Evolutionary conservation across 2,113 vertebrate species (phyloP).

Genomic region (Oryzias melastigma): DNA sequence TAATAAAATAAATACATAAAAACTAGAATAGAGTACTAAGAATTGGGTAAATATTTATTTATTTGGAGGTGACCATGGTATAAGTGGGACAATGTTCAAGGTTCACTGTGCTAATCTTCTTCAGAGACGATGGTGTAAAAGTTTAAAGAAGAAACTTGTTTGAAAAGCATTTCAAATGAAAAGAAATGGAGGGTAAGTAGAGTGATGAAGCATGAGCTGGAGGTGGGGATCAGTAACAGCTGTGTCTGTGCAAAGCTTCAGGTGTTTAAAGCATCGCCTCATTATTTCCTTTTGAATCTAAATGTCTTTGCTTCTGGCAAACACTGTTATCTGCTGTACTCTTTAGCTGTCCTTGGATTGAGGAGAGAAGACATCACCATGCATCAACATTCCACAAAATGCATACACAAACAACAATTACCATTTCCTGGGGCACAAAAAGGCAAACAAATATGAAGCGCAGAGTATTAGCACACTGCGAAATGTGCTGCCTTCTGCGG

Average conservation of each 20-base stretch:
- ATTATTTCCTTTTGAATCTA: slow-evolving; percentile 60
- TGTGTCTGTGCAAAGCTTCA: slow-evolving; percentile 47
- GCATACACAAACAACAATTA: slow-evolving; percentile 69
- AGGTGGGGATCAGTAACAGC: slow-evolving; percentile 50
- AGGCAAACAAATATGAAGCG: slow-evolving; percentile 61
- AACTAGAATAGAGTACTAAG: no score
- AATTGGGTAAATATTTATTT: no score
- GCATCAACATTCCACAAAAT: slow-evolving; percentile 65
- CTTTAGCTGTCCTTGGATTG: slow-evolving; percentile 67
- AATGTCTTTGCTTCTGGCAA: slow-evolving; percentile 63
- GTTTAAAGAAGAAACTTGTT: slow-evolving; percentile 21
- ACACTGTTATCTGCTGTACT: slow-evolving; percentile 53
- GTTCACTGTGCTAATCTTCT: neutral
- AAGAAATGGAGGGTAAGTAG: slow-evolving; percentile 17
- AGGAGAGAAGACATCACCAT: slow-evolving; percentile 56
- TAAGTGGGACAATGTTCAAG: no score
- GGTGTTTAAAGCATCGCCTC: slow-evolving; percentile 43
- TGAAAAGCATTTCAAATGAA: slow-evolving; percentile 13
- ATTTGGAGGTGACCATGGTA: no score
- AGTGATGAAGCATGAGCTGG: slow-evolving; percentile 41
- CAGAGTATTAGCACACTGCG: slow-evolving; percentile 37
- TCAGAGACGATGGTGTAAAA: slow-evolving; percentile 5
- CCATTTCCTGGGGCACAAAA: slow-evolving; percentile 49
- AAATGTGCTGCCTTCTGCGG: slow-evolving; percentile 33
- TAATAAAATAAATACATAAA: no score